phyloP scores from a whole-genome alignment of 1,140 invertebrate species.

The Tetramorium simillimum region DNA sequence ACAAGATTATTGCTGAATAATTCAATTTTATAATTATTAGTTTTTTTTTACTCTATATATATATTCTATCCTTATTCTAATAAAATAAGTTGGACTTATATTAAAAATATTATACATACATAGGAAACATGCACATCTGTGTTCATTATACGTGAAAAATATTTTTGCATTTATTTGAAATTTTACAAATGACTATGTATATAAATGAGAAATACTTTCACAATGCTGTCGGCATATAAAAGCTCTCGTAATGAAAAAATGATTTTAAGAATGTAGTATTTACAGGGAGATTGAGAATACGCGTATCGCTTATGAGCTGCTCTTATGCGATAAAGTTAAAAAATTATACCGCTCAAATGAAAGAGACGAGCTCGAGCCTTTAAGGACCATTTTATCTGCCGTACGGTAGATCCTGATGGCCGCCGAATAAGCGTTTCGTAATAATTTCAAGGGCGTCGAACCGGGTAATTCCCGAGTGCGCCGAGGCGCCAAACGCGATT shows the following conservation, averaged over 20 bases:
- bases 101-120: not conserved
- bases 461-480: constrained; percentile 71
- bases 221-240: not conserved
- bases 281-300: not conserved
- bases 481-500: constrained; percentile 73
- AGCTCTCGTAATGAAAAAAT: not conserved
- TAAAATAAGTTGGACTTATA: not conserved
- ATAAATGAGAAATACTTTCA: not conserved
- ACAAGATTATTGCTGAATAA: not conserved
- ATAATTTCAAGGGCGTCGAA: constrained; percentile 71
- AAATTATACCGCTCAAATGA: constrained; percentile 33
- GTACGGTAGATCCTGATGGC: constrained; percentile 41
- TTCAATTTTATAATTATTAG: not conserved
- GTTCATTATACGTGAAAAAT: not conserved
- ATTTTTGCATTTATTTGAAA: not conserved
- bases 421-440: constrained; percentile 64
- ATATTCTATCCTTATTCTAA: not conserved
- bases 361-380: constrained; percentile 18
- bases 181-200: not conserved
- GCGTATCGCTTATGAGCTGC: not conserved
- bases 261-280: not conserved
- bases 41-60: not conserved
- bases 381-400: constrained; percentile 42
- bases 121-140: not conserved
- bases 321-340: constrained; percentile 21